Evolutionary conservation across 1,140 invertebrate genomes (phyloP).

Genomic region (Zaprionus davidi): DNA sequence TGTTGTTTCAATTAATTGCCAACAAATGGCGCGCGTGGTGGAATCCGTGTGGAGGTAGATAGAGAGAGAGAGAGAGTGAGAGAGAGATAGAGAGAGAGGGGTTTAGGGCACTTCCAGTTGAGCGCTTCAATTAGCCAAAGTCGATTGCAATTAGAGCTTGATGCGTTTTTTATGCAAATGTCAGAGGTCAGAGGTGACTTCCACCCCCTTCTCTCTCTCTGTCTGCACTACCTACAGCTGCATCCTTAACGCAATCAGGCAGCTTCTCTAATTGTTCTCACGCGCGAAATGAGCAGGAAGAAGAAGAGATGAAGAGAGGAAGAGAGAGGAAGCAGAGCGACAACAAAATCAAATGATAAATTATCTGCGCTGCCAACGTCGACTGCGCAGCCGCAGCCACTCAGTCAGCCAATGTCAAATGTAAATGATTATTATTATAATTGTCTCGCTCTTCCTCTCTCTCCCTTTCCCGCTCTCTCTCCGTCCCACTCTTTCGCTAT

Average conservation of each 20-base stretch:
- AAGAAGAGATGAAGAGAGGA: slow-evolving; percentile 7
- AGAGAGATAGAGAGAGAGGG: not conserved
- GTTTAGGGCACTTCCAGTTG: slow-evolving; percentile 53
- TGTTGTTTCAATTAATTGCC: slow-evolving; percentile 66
- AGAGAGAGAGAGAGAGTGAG: not conserved
- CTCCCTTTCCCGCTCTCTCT: slow-evolving; percentile 13
- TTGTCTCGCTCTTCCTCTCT: slow-evolving; percentile 50
- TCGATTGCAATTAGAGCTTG: slow-evolving; percentile 52
- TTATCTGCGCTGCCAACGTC: slow-evolving; percentile 53
- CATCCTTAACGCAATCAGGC: slow-evolving; percentile 39
- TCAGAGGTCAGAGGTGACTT: not conserved
- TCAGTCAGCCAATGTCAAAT: slow-evolving; percentile 74
- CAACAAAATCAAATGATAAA: slow-evolving; percentile 77
- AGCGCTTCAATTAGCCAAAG: slow-evolving; percentile 56
- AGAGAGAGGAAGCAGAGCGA: not conserved
- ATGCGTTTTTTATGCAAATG: slow-evolving; percentile 80
- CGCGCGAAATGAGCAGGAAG: slow-evolving; percentile 24
- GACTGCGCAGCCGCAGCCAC: slow-evolving; percentile 26
- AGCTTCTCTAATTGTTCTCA: slow-evolving; percentile 53
- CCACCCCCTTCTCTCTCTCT: not conserved
- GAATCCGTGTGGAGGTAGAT: not conserved
- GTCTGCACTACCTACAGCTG: not conserved
- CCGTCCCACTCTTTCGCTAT: slow-evolving; percentile 25
- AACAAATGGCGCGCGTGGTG: slow-evolving; percentile 58
- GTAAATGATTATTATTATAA: slow-evolving; percentile 83